Evolutionary conservation across 2,797 vertebrate species (phyloP).

Genomic region (Sebastes trivittatus): DNA sequence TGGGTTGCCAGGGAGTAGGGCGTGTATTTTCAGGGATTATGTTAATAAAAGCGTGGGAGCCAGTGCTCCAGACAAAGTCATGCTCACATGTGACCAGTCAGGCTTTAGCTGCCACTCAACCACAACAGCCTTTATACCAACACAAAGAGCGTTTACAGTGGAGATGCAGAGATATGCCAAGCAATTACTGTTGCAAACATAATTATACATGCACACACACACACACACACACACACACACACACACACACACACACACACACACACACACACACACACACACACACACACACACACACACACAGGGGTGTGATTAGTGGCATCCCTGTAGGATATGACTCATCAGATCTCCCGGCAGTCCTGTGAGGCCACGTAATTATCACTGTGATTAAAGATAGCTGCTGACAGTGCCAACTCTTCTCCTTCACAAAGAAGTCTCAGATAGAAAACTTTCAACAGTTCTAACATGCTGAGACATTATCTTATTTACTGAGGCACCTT

Average conservation of each 20-base stretch:
- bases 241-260: neutral
- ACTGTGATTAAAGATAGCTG: conserved; percentile 18
- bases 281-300: conserved; percentile 22
- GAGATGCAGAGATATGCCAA: conserved; percentile 14
- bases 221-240: conserved; percentile 1
- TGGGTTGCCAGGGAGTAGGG: neutral
- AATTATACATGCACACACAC: neutral
- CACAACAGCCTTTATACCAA: conserved; percentile 3
- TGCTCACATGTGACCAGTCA: conserved; percentile 3
- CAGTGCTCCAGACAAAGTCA: neutral
- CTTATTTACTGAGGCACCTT: neutral
- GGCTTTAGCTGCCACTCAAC: neutral
- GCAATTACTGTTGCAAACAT: conserved; percentile 20
- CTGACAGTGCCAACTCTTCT: neutral
- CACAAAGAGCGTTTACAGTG: conserved; percentile 24
- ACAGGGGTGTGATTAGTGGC: conserved; percentile 30
- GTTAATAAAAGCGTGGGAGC: conserved; percentile 9
- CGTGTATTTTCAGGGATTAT: neutral
- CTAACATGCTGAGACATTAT: neutral
- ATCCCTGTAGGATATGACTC: conserved; percentile 16
- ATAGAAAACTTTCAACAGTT: neutral
- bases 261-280: neutral
- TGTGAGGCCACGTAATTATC: conserved; percentile 9
- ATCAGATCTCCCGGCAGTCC: conserved; percentile 14
- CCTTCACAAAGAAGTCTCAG: neutral